These are phyloP conservation scores for Arctopsyche grandis DNA, from an alignment of 1,140 invertebrate genomes.

Conservation along the genomic window DNA sequence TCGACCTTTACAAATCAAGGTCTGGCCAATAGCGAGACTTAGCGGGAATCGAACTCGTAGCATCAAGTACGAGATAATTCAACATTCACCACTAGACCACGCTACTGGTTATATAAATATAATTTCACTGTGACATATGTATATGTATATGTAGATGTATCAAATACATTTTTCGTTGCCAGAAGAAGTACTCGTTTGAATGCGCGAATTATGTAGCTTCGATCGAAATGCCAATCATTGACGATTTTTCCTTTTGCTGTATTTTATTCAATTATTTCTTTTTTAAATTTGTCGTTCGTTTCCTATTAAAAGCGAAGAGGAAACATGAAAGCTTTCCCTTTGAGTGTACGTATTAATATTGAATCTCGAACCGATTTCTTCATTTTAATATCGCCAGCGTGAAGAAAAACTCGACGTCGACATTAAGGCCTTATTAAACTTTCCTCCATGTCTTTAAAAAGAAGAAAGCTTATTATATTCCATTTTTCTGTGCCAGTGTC, in stretches of 20 bases:
- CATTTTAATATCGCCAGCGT: constrained; percentile 16
- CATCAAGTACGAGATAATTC: too few species aligned
- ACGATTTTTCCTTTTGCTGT: background rate
- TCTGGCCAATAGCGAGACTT: too few species aligned
- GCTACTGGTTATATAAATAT: too few species aligned
- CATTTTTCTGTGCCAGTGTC: background rate
- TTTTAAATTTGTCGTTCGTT: background rate
- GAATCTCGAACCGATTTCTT: background rate
- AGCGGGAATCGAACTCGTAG: too few species aligned
- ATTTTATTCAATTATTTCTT: background rate
- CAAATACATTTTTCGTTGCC: too few species aligned
- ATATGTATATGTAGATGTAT: too few species aligned
- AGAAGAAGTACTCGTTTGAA: too few species aligned
- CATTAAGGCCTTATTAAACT: constrained; percentile 5
- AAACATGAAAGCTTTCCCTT: constrained; percentile 17
- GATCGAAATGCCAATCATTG: background rate
- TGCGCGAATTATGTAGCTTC: too few species aligned
- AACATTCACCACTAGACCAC: too few species aligned
- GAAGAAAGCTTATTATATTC: constrained; percentile 9
- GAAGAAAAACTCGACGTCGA: background rate
- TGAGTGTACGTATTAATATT: constrained; percentile 4
- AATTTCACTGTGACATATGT: too few species aligned
- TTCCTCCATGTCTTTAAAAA: background rate
- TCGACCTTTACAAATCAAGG: too few species aligned
- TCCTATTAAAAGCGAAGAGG: background rate